Evolutionary conservation across 2,797 vertebrate species (phyloP), one percentile per base, ranked within the genome.

Genomic region (Miichthys miiuy): DNA sequence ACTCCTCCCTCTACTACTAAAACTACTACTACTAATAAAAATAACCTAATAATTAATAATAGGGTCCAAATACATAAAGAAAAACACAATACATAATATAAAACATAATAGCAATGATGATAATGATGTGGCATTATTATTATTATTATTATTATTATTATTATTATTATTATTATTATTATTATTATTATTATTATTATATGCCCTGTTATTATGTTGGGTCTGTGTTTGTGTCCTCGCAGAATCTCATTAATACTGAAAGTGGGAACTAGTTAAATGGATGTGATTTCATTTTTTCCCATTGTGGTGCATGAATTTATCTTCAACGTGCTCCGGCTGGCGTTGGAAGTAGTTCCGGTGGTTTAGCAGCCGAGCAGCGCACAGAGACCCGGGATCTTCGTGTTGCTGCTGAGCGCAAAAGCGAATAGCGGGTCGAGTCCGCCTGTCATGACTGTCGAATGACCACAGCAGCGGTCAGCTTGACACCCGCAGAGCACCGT

Each of bases 281-380:
- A 84, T 82, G 80, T 84, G 87, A 90, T 91, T 86, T 89, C 77
- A 83, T 87, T 71, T 89, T 38, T 54, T 73, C 60, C 81, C 23
- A 84, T 68, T 89, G 91, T 89, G 91, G 92, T 92, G 92, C 91
- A 94, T 92, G 92, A 81, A 93, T 93, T 91, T 42, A 84, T 93
- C 89, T 89, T 88, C 83, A 88, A 89, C 87, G 93, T 94, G 93
- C 93, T 94, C 89, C 88, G 93, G 91, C 92, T 92, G 90, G 81
- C 88, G 84, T 71, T 90, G 94, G 91, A 95, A 95, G 94, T 95
- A 95, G 94, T 95, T 95, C 94, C 94, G 94, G 93, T 90, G 91
- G 83, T 85, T 86, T 65, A 79, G 89, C 89, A 66, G 84, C 77
- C 38, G 82, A 87, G 90, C 87, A 80, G 82, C 87, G 91, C 87